Percentiles rank a stretch among this genome's conserved stretches.
These are phyloP conservation scores for Pipistrellus kuhlii DNA, from an alignment of 2,797 vertebrate genomes.

Conservation along the genomic window DNA sequence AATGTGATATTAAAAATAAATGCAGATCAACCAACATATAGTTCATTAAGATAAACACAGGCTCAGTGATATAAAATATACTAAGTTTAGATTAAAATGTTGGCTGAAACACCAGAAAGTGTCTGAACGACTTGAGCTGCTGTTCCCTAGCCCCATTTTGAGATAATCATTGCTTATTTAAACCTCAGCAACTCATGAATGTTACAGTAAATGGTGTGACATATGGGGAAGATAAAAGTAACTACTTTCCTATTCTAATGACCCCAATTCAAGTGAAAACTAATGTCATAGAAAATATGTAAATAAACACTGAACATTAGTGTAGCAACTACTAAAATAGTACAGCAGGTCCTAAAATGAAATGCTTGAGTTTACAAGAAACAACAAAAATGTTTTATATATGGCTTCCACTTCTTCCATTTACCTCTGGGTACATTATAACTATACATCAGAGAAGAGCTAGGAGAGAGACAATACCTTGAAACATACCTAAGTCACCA, in stretches of 20 bases:
- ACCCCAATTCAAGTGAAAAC: conserved; percentile 37
- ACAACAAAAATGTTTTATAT: neutral
- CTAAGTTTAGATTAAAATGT: conserved; percentile 57
- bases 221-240: conserved; percentile 22
- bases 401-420: neutral
- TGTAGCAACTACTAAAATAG: conserved; percentile 30
- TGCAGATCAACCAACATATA: neutral
- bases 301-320: conserved; percentile 53
- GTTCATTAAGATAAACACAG: conserved; percentile 26
- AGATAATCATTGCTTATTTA: conserved; percentile 29
- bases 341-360: conserved; percentile 34
- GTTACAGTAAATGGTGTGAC: neutral
- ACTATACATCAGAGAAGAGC: conserved; percentile 20
- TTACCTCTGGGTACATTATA: conserved; percentile 53
- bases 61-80: conserved; percentile 4
- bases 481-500: neutral
- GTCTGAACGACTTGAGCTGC: neutral
- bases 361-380: conserved; percentile 24
- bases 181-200: conserved; percentile 36
- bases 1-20: neutral
- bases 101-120: conserved; percentile 14
- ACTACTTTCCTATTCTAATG: conserved; percentile 18
- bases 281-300: conserved; percentile 37
- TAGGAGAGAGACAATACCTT: conserved; percentile 39
- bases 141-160: neutral